These are phyloP conservation scores for Eptesicus fuscus DNA, from an alignment of 2,113 vertebrate genomes.

Conservation along the genomic window DNA sequence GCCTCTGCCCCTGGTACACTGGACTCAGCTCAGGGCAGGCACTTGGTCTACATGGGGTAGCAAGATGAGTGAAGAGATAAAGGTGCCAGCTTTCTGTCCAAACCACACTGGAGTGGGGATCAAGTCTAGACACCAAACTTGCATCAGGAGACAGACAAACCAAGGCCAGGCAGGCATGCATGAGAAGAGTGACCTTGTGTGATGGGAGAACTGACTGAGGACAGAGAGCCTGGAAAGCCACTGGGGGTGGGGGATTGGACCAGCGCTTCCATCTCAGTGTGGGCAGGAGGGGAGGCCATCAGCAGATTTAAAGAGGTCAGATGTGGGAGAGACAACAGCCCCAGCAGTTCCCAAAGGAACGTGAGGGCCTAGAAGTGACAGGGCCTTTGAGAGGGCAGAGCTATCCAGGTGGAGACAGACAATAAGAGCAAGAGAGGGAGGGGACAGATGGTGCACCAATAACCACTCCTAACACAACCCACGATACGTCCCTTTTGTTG, in stretches of 20 bases:
- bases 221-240: background rate
- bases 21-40: background rate
- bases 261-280: background rate
- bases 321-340: background rate
- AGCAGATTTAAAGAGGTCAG: slow-evolving; percentile 17
- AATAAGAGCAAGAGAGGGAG: background rate
- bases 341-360: background rate
- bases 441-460: background rate
- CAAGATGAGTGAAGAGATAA: background rate
- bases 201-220: background rate
- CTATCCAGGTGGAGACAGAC: slow-evolving; percentile 8
- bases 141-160: background rate
- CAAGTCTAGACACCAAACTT: background rate
- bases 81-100: background rate
- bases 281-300: background rate
- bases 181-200: background rate
- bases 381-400: background rate
- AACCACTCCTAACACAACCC: background rate
- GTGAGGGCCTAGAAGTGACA: background rate
- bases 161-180: background rate
- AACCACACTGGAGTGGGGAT: background rate
- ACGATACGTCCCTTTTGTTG: background rate
- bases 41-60: background rate
- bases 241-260: background rate
- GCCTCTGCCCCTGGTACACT: background rate